These are phyloP conservation scores for Aphidoletes aphidimyza DNA, from an alignment of 2,888 invertebrate species.

Conservation along the genomic window DNA sequence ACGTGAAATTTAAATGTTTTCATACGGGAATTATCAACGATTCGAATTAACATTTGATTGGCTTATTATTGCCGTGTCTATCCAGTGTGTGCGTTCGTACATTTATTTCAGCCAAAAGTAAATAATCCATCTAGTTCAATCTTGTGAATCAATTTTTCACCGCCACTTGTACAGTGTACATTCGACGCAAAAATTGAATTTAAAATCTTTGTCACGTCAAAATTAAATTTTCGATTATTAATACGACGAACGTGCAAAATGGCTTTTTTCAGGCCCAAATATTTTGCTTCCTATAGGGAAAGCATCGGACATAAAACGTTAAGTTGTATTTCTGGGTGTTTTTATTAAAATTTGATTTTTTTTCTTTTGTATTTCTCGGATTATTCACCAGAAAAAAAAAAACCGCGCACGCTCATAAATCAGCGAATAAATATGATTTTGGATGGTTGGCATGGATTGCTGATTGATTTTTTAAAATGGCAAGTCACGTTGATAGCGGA, in stretches of 20 bases:
- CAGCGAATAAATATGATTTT: background rate
- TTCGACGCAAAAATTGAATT: background rate
- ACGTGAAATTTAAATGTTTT: background rate
- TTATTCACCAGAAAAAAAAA: background rate
- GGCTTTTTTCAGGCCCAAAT: background rate
- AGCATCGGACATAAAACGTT: background rate
- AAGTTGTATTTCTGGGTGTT: background rate
- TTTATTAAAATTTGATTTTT: background rate
- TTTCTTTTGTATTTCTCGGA: background rate
- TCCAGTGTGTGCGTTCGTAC: background rate
- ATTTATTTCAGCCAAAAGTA: too few species aligned
- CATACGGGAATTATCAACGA: background rate
- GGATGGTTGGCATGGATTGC: background rate
- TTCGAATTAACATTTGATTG: background rate
- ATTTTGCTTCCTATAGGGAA: background rate
- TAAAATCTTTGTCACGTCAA: background rate
- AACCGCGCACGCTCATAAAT: background rate
- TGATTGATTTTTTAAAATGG: slow-evolving; percentile 17
- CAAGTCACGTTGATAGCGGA: background rate
- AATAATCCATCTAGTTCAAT: too few species aligned
- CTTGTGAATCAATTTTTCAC: too few species aligned
- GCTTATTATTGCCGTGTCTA: background rate
- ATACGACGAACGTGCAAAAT: background rate
- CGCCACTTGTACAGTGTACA: too few species aligned
- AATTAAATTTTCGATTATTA: slow-evolving; percentile 16